Base-by-base conservation (phyloP, 1,140 invertebrate species). In the Drosophila teissieri region DNA sequence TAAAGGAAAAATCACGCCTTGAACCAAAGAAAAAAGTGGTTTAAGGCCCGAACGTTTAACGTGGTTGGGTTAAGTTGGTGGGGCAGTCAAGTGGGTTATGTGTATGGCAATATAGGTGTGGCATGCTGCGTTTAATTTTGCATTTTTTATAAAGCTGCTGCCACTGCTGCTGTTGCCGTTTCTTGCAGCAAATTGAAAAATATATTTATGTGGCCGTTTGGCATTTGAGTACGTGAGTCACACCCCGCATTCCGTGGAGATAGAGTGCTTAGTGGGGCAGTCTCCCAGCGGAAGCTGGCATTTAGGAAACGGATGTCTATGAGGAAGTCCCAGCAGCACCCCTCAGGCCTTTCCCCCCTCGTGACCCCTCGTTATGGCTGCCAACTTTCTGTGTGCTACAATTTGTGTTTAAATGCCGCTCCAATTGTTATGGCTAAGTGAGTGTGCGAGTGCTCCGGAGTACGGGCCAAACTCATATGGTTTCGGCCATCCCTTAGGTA, bases 341-440 rank as follows among this genome's bases (percentile, higher is more conserved):
- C 27, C 37, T 12, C 34, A 17, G 27, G 44, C 27, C 52, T 24
- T 22, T 52, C 4, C 7, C 62, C 49, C 48, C 17, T 24, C 81
- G 67, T 45, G 48, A 53, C 76, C 77, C 79, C 73, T 81, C 82
- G 62, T 61, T 62, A 73, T 64, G 70, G 51, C 55, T 51, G 56
- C 74, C 37, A 69, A 55, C 65, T 69, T 56, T 79, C 64, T 65
- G 58, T 75, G 73, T 65, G 70, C 75, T 77, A 83, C 88, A 86
- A 83, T 86, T 86, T 88, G 82, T 73, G 88, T 88, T 88, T 82
- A 86, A 86, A 86, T 86, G 82, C 55, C 70, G 79, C 74, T 74
- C 54, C 62, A 75, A 60, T 85, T 78, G 49, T 45, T 58, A 45
- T 52, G 39, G 36, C 34, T 31, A 36, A 40, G 55, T 44, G 36